phyloP scores from a whole-genome alignment of 2,797 vertebrate species.

The Falco columbarius region DNA sequence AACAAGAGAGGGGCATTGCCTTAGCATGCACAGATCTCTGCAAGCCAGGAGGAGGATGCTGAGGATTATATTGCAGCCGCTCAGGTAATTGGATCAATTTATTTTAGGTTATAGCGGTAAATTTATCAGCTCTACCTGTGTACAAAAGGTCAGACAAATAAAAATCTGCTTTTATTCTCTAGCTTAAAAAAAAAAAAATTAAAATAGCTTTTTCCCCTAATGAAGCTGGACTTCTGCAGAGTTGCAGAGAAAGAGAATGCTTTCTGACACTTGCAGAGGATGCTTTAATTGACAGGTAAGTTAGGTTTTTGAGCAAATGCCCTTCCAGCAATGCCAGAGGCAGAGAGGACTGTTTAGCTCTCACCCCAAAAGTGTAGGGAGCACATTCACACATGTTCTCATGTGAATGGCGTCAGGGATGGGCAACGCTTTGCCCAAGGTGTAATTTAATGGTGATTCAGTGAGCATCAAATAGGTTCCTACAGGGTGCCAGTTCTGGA shows the following conservation, averaged over 20 bases:
- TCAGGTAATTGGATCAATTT: background rate
- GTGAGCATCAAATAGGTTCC: background rate
- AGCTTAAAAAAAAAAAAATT: background rate
- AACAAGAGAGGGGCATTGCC: background rate
- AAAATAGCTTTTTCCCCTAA: background rate
- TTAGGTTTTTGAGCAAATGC: background rate
- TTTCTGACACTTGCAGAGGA: background rate
- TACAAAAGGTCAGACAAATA: background rate
- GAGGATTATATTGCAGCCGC: background rate
- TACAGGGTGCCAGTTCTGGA: accelerated
- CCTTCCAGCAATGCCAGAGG: background rate
- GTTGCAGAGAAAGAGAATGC: background rate
- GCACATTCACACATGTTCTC: accelerated
- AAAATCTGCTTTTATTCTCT: background rate
- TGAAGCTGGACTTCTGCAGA: background rate
- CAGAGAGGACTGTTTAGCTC: background rate
- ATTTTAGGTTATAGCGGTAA: background rate
- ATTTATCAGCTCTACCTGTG: background rate
- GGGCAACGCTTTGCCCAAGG: background rate
- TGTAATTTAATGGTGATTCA: background rate
- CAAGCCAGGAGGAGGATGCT: background rate
- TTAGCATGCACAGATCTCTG: background rate
- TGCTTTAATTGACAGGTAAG: background rate
- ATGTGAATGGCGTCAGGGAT: accelerated
- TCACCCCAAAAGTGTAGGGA: background rate